phyloP scores from a whole-genome alignment of 2,888 invertebrate genomes.

The Rhopalosiphum nymphaeae region DNA sequence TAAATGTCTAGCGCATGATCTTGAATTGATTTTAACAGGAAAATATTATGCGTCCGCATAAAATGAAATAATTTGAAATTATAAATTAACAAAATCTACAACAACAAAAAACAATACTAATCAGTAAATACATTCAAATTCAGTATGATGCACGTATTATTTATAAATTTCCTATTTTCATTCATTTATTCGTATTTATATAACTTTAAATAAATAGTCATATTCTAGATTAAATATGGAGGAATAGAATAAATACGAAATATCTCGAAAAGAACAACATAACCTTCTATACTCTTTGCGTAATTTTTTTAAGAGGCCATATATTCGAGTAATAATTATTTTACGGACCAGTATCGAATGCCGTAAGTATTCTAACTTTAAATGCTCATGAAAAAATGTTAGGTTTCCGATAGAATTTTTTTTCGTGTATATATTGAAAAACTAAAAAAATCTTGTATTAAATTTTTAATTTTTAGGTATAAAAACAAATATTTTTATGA shows the following conservation, averaged over 20 bases:
- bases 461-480: no score
- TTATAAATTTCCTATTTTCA: not conserved
- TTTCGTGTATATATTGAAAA: no score
- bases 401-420: no score
- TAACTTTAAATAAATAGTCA: not conserved
- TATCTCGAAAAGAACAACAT: not conserved
- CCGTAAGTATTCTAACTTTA: no score
- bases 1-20: conserved; percentile 20
- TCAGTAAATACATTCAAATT: not conserved
- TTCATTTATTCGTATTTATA: not conserved
- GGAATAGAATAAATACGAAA: not conserved
- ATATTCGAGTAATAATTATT: no score
- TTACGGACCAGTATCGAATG: no score
- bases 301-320: not conserved
- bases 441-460: no score
- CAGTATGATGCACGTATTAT: not conserved
- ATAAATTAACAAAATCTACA: conserved; percentile 43
- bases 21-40: conserved; percentile 60
- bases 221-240: not conserved
- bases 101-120: not conserved
- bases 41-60: conserved; percentile 71
- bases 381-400: no score
- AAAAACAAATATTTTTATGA: no score
- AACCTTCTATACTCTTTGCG: not conserved
- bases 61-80: conserved; percentile 36